Base-by-base conservation (phyloP, 2,113 vertebrate species). In the Sapayoa aenigma region DNA sequence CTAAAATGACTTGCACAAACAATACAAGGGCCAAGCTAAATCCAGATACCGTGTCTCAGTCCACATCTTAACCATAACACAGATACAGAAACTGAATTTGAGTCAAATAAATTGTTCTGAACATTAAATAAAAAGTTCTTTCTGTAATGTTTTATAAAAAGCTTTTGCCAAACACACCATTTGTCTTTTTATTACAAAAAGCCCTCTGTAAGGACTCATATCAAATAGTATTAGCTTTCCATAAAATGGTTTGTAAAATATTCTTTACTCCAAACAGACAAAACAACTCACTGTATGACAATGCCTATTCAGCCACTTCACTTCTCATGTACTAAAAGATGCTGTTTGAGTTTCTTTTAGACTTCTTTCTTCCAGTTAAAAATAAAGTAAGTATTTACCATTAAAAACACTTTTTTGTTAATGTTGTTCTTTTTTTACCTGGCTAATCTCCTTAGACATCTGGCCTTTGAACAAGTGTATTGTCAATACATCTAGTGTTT, bases 401-500 rank as follows among this genome's bases (percentile, higher is more conserved):
- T 67, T 63, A 75, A 66, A 90, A 78, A 21, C 58, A 77, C 30
- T 67, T 28, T 82, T 37, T 23, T 89, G 53, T 66, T 93, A 84
- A 72, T 9, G 5, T 58, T 18, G 66, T 66, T 73, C 47, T 80
- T 82, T 86, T 53, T 90, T 84, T 72, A 75, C 30, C 72, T 80
- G 68, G 25, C 4, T 85, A 84, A 87, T 91, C 62, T 91, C 92
- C 87, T 89, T n/a, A 93, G 44, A 66, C 77, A 89, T 90, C 76
- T 88, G 75, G 82, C 79, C 79, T 93, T 91, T 95, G 82, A 91
- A 71, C 35, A 84, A 90, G 67, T 71, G 49, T 47, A 73, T 85
- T 91, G 89, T 67, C 83, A 92, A 93, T 85, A 79, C 59, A 92
- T 69, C 67, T 44, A 86, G 23, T 88, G 60, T 91, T 95, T 90